Evolutionary conservation across 2,797 vertebrate species (phyloP).

Genomic region (Lepilemur ruficaudatus): DNA sequence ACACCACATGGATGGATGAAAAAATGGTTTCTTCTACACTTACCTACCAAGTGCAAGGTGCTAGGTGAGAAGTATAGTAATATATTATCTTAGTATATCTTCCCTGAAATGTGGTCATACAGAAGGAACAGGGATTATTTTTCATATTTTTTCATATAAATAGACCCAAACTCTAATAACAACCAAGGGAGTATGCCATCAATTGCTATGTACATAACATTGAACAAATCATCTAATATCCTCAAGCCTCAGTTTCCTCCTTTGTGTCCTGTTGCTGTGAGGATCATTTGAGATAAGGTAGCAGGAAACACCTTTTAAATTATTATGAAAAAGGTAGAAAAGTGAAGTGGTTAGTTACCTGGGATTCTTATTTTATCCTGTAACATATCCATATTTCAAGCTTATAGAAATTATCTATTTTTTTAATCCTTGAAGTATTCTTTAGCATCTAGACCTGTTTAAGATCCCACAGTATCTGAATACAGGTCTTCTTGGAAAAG

Average conservation of each 20-base stretch:
- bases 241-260: not conserved
- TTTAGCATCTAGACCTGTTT: not conserved
- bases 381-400: not conserved
- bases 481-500: not conserved
- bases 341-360: not conserved
- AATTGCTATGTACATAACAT: not conserved
- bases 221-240: not conserved
- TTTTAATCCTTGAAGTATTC: not conserved
- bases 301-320: not conserved
- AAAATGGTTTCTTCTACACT: not conserved
- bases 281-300: not conserved
- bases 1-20: not conserved
- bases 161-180: not conserved
- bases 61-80: not conserved
- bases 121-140: slow-evolving; percentile 7
- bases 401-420: not conserved
- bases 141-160: slow-evolving; percentile 11
- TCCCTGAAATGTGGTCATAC: not conserved
- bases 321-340: not conserved
- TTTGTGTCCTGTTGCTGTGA: not conserved
- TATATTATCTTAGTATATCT: not conserved
- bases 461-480: not conserved
- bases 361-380: not conserved
- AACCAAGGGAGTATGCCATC: not conserved
- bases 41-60: not conserved